Base-by-base conservation (phyloP, 2,113 vertebrate species). In the Atlantisia rogersi region DNA sequence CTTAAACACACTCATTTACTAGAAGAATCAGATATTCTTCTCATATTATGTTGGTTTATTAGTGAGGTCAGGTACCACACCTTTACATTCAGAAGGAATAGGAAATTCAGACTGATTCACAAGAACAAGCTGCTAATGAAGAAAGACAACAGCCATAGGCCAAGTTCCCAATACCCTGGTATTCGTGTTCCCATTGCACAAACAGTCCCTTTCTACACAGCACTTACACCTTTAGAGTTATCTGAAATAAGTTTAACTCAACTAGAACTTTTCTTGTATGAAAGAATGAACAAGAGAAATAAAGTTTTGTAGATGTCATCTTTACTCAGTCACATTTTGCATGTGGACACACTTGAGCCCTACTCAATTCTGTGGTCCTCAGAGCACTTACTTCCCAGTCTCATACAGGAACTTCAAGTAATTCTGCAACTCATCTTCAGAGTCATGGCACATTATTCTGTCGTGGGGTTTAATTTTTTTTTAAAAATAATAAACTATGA, bases 311-410 rank as follows among this genome's bases (percentile, higher is more conserved):
- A 76, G 25, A 42, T 21, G 32, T 44, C 31, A 37, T 78, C 87
- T 87, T 71, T 37, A 70, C 71, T 58, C 68, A 74, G 60, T 32
- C 74, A 11, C 39, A 46, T 22, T 94, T 76, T 37, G 68, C 84
- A 77, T 1, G 3, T 15, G 28, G 77, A 76, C 67, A 85, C 37
- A 39, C 35, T 48, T 31, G 35, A 74, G 17, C 86, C 81, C 63
- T 88, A 75, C 76, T 56, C 60, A 69, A 26, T 82, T 86, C 81
- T 68, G 7, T 10, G 18, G 42, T 63, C 67, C 91, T 81, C n/a
- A 16, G 69, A 68, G 79, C 90, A 94, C 55, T 56, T 80, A 86
- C 79, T 95, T 82, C 69, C 94, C 82, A 94, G 96, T 93, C 60
- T 67, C 94, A 82, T 16, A 82, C 39, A 84, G 74, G 10, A 96